phyloP scores from a whole-genome alignment of 1,140 invertebrate genomes.

The Frieseomelitta varia region DNA sequence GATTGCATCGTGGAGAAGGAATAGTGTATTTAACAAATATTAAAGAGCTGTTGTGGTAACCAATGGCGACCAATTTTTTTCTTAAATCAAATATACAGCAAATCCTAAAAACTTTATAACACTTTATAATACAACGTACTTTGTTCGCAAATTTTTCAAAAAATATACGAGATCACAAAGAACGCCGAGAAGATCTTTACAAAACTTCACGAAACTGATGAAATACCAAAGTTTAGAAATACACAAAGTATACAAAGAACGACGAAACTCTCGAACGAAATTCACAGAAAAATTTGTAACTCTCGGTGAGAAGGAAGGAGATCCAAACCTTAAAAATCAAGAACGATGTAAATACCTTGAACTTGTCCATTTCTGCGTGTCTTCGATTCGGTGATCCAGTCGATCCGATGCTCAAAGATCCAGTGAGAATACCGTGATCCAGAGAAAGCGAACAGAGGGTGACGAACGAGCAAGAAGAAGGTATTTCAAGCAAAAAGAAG shows the following conservation, averaged over 20 bases:
- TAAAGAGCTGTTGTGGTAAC: background rate
- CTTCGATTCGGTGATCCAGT: background rate
- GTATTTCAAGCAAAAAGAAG: background rate
- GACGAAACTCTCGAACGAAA: background rate
- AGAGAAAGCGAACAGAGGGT: background rate
- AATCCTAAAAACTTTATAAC: too few species aligned
- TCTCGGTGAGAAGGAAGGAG: background rate
- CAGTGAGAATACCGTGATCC: background rate
- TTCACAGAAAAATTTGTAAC: background rate
- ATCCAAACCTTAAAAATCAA: background rate
- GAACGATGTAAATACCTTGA: slow-evolving; percentile 22
- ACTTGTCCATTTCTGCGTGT: slow-evolving; percentile 13
- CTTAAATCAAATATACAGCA: too few species aligned
- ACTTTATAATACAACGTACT: too few species aligned
- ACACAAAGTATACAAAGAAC: too few species aligned
- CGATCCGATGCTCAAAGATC: background rate
- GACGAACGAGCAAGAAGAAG: background rate
- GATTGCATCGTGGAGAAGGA: background rate
- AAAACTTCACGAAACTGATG: background rate
- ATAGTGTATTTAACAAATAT: background rate
- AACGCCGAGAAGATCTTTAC: background rate
- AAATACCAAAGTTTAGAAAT: too few species aligned
- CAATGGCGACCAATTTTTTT: too few species aligned
- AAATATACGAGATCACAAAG: background rate
- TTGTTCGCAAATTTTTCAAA: too few species aligned